Percentiles rank a stretch among this genome's conserved stretches.
phyloP scores from a whole-genome alignment of 2,113 vertebrate genomes.

The Dasypus novemcinctus region DNA sequence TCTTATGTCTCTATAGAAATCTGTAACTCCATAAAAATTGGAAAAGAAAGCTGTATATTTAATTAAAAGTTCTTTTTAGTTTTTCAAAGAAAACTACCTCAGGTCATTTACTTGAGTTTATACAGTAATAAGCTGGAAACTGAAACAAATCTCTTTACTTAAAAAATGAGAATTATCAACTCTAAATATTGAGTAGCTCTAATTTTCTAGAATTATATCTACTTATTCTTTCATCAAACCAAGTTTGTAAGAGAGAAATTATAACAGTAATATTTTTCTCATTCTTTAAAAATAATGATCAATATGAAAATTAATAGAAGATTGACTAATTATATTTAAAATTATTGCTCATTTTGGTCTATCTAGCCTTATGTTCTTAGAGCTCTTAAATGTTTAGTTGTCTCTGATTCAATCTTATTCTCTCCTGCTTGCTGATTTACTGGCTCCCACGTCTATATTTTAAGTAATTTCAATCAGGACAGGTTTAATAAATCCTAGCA shows the following conservation, averaged over 20 bases:
- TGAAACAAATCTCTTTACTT: neutral
- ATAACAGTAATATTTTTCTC: slow-evolving; percentile 5
- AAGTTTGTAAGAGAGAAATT: neutral
- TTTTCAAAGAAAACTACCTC: neutral
- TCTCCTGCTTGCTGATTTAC: neutral
- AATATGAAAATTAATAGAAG: neutral
- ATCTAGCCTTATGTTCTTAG: neutral
- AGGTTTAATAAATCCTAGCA: slow-evolving; percentile 43
- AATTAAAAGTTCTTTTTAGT: neutral
- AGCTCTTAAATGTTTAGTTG: neutral
- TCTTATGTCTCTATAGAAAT: neutral
- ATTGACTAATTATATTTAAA: neutral
- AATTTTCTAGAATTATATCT: neutral
- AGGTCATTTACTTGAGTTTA: neutral
- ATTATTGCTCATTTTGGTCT: neutral
- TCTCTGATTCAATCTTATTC: neutral
- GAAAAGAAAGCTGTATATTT: neutral
- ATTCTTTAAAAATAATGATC: slow-evolving; percentile 19
- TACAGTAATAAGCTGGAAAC: neutral
- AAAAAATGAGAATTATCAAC: neutral
- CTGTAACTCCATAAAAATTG: neutral
- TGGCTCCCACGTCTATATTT: slow-evolving; percentile 6
- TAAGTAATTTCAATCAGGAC: slow-evolving; percentile 50
- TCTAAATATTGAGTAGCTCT: neutral
- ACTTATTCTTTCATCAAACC: neutral